phyloP scores from a whole-genome alignment of 37 sponge, comb jelly and placozoan genomes.

The Halichondria panicea region DNA sequence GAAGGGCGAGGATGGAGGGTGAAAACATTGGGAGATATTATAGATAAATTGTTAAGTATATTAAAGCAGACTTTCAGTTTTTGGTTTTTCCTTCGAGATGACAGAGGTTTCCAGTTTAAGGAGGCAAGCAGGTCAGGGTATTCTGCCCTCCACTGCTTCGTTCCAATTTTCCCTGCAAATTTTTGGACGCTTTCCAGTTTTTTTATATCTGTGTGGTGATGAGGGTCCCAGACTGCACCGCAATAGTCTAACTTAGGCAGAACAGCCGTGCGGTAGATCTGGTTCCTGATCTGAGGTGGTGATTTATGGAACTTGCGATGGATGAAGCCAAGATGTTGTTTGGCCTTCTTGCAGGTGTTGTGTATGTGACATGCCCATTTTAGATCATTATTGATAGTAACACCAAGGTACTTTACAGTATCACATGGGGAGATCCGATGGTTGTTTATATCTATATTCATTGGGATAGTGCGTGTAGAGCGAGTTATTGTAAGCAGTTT shows the following conservation, averaged over 20 bases:
- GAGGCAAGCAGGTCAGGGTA: too few species aligned
- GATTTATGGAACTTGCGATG: conserved; percentile 1
- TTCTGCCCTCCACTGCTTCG: background rate
- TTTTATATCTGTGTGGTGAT: background rate
- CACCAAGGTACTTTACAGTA: conserved; percentile 22
- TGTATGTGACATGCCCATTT: conserved; percentile 13
- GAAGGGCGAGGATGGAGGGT: too few species aligned
- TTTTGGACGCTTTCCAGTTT: conserved; percentile 14
- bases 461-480: background rate
- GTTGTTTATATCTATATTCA: background rate
- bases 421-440: background rate
- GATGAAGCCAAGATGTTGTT: conserved; percentile 17
- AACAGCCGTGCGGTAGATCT: conserved; percentile 2
- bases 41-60: too few species aligned
- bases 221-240: conserved; percentile 24
- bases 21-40: too few species aligned
- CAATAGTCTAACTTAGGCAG: conserved; percentile 21
- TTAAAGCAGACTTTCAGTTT: too few species aligned
- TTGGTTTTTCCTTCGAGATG: too few species aligned
- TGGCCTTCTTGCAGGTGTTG: conserved; percentile 24
- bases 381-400: conserved; percentile 15
- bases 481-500: conserved; percentile 10
- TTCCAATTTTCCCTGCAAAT: background rate
- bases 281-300: background rate
- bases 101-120: too few species aligned